Percentiles rank a stretch among this genome's conserved stretches.
phyloP scores from a whole-genome alignment of 2,113 vertebrate genomes.

The Meleagris gallopavo region DNA sequence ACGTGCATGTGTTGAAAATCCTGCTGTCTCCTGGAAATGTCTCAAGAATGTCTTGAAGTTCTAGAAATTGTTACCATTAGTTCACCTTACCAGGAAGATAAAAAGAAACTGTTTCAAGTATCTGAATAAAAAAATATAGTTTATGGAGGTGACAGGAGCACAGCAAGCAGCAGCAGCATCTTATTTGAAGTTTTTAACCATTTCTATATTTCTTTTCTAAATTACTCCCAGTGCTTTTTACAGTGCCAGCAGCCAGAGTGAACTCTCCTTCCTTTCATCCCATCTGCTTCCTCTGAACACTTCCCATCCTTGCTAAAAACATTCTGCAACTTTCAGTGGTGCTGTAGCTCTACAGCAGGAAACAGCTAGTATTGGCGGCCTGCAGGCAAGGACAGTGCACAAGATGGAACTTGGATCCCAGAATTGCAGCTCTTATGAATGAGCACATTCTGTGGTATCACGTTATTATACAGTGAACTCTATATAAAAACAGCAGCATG shows the following conservation, averaged over 20 bases:
- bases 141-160: conserved; percentile 53
- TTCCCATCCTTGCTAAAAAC: conserved; percentile 36
- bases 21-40: conserved; percentile 4
- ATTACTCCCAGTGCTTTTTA: conserved; percentile 60
- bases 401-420: neutral
- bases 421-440: neutral
- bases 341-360: neutral
- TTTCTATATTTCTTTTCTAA: conserved; percentile 51
- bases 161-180: conserved; percentile 44
- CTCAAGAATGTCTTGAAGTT: neutral
- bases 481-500: neutral
- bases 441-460: neutral
- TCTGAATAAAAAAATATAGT: conserved; percentile 49
- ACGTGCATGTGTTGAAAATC: neutral
- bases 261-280: conserved; percentile 66
- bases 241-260: conserved; percentile 47
- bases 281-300: conserved; percentile 51
- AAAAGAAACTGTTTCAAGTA: conserved; percentile 61
- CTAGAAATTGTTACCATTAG: conserved; percentile 5
- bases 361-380: conserved; percentile 7
- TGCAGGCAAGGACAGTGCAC: neutral
- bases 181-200: conserved; percentile 42
- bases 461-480: neutral
- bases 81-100: conserved; percentile 40
- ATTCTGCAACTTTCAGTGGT: neutral